A percentile compares a stretch with the other conserved stretches of the same genome.
These are phyloP conservation scores for Paguma larvata DNA, from an alignment of 2,797 vertebrate genomes.

Conservation along the genomic window DNA sequence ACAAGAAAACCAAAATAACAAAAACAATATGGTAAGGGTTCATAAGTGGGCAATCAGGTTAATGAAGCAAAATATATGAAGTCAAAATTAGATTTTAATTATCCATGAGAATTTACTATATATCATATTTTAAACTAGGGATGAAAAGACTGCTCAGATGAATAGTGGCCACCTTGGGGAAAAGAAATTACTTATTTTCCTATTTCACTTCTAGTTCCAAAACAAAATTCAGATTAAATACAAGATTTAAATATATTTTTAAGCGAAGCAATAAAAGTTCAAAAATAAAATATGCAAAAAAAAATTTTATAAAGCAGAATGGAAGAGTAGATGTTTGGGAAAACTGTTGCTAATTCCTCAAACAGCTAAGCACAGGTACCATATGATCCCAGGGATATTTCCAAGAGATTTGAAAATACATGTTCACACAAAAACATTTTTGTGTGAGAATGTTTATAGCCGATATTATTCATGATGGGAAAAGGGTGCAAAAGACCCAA, in stretches of 20 bases:
- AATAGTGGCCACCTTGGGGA: background rate
- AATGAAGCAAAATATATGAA: background rate
- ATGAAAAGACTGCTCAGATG: background rate
- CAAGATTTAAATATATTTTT: background rate
- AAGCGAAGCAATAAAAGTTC: background rate
- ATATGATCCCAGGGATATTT: background rate
- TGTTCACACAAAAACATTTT: background rate
- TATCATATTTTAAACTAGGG: background rate
- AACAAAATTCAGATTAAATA: background rate
- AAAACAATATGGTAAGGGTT: background rate
- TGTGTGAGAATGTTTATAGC: background rate
- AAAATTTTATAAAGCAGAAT: background rate
- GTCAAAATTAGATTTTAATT: conserved; percentile 6
- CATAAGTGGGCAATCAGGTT: background rate
- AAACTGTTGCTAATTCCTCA: background rate
- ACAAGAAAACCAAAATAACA: background rate
- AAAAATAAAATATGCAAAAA: background rate
- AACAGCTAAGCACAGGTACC: background rate
- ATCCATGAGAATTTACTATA: background rate
- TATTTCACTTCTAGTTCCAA: conserved; percentile 29
- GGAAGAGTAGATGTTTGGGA: background rate
- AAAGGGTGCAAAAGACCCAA: background rate
- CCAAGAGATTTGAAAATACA: conserved; percentile 19
- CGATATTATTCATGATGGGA: background rate
- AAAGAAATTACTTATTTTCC: background rate